Percentiles rank a stretch among this genome's conserved stretches.
Conservation (phyloP, 2,113 vertebrate species). For the Mesembrinibis cayennensis region DNA sequence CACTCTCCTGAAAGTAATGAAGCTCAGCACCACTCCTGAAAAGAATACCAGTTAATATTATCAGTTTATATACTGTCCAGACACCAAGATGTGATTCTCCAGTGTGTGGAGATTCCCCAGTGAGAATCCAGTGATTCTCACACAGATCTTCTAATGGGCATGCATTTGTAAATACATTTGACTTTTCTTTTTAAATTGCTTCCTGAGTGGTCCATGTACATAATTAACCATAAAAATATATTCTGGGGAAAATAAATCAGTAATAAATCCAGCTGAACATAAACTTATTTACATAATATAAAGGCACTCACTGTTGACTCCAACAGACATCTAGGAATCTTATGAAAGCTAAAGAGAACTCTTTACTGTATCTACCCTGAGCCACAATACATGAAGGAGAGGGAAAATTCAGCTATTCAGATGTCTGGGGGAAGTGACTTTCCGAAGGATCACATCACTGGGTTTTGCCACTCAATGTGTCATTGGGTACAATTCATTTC, state of each 20-base stretch:
- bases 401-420: not conserved
- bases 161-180: not conserved
- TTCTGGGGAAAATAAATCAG: not conserved
- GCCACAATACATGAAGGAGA: not conserved
- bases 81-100: not conserved
- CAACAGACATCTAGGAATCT: not conserved
- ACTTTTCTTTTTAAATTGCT: not conserved
- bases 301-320: not conserved
- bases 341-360: not conserved
- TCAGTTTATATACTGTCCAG: not conserved
- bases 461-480: not conserved
- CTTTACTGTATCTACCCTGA: not conserved
- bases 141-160: not conserved
- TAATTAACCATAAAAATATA: not conserved
- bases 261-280: not conserved
- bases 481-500: not conserved
- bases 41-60: not conserved
- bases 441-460: not conserved
- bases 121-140: not conserved
- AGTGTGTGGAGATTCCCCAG: not conserved
- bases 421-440: not conserved
- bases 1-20: not conserved
- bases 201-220: not conserved
- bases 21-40: not conserved
- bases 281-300: not conserved